A percentile compares a stretch with the other conserved stretches of the same genome.
These are phyloP conservation scores for Cherax quadricarinatus DNA, from an alignment of 1,140 invertebrate species.

Conservation along the genomic window DNA sequence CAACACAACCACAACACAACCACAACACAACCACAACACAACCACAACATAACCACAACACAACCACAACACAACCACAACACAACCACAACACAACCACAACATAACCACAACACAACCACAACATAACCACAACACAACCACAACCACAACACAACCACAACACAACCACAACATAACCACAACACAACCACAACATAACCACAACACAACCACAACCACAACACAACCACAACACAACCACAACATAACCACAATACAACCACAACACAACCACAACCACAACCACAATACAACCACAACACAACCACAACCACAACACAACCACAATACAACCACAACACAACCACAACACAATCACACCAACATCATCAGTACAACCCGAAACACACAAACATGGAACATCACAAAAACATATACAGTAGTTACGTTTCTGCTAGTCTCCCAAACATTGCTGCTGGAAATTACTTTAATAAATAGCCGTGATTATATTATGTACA, in stretches of 20 bases:
- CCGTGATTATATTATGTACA: background rate
- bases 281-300: background rate
- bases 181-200: background rate
- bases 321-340: background rate
- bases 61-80: background rate
- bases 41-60: background rate
- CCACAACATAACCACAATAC: background rate
- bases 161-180: background rate
- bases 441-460: background rate
- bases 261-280: background rate
- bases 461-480: background rate
- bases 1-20: background rate
- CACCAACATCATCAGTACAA: background rate
- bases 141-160: background rate
- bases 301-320: background rate
- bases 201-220: no score
- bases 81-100: background rate
- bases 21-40: background rate
- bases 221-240: background rate
- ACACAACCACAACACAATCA: background rate
- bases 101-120: background rate
- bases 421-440: background rate
- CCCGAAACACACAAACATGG: background rate
- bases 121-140: no score
- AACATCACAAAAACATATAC: background rate